Evolutionary conservation across 2,888 invertebrate species (phyloP).

Genomic region (Julus scanicus): DNA sequence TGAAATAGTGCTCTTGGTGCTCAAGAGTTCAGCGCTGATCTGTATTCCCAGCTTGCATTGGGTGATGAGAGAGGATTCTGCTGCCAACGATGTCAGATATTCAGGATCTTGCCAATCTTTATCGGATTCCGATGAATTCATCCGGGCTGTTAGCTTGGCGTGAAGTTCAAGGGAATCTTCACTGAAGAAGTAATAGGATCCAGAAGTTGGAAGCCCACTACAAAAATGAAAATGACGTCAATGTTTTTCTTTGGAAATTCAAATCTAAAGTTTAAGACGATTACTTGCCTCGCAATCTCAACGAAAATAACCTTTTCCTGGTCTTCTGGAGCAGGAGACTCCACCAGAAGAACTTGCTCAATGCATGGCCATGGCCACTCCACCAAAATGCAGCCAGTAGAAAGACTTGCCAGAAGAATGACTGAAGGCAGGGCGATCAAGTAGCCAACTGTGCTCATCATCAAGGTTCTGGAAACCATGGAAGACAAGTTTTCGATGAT

Average conservation of each 20-base stretch:
- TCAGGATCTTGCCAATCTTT: background rate
- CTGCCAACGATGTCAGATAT: background rate
- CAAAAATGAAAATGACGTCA: conserved; percentile 8
- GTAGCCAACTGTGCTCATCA: conserved; percentile 48
- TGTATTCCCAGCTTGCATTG: conserved; percentile 33
- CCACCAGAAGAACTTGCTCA: conserved; percentile 49
- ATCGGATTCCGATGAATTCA: background rate
- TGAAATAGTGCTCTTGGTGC: conserved; percentile 13
- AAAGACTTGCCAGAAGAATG: conserved; percentile 55
- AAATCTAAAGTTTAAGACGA: no score
- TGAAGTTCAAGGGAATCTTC: conserved; percentile 23
- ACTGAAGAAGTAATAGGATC: conserved; percentile 53
- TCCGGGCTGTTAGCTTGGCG: background rate
- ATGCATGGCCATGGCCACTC: conserved; percentile 58
- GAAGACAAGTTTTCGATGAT: conserved; percentile 54
- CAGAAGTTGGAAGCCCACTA: conserved; percentile 31
- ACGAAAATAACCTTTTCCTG: conserved; percentile 52
- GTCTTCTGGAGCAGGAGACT: conserved; percentile 53
- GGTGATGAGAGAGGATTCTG: conserved; percentile 1
- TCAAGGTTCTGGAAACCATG: background rate
- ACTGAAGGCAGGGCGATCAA: conserved; percentile 55
- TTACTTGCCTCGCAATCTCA: conserved; percentile 49
- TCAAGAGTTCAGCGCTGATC: conserved; percentile 11
- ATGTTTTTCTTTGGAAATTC: no score
- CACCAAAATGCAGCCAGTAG: conserved; percentile 55